A percentile compares a stretch with the other conserved stretches of the same genome.
These are phyloP conservation scores for Chrysolina americana DNA, from an alignment of 2,888 invertebrate genomes.

Conservation along the genomic window DNA sequence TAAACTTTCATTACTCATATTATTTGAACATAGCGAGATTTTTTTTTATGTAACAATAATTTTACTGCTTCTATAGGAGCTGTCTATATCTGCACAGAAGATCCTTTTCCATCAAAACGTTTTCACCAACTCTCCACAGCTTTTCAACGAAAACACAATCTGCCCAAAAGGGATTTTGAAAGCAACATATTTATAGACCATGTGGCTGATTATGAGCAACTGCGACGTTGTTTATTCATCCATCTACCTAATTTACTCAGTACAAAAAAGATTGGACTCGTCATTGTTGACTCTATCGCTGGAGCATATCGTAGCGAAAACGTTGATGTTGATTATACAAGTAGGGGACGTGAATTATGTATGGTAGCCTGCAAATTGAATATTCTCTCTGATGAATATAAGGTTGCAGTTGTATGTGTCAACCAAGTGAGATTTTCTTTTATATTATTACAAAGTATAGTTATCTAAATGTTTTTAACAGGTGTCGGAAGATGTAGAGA, in stretches of 20 bases:
- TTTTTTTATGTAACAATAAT: neutral
- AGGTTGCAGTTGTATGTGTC: constrained; percentile 77
- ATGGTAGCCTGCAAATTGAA: constrained; percentile 74
- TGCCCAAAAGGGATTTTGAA: constrained; percentile 66
- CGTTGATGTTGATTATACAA: constrained; percentile 68
- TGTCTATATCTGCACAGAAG: constrained; percentile 85
- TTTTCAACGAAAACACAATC: constrained; percentile 60
- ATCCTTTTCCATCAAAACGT: constrained; percentile 80
- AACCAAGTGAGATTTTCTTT: constrained; percentile 76
- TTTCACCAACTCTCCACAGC: constrained; percentile 72
- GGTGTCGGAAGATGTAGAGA: constrained; percentile 65
- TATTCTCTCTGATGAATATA: constrained; percentile 71
- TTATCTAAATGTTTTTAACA: constrained; percentile 48
- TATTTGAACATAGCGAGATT: neutral
- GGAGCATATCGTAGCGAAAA: constrained; percentile 76
- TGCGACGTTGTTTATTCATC: constrained; percentile 72
- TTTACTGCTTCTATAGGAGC: constrained; percentile 63
- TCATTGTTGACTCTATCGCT: constrained; percentile 83
- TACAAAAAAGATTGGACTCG: constrained; percentile 69
- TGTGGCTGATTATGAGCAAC: constrained; percentile 73
- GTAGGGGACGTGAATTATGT: constrained; percentile 74
- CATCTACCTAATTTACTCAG: constrained; percentile 73
- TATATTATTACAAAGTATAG: neutral
- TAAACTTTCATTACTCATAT: no score
- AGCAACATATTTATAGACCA: constrained; percentile 80